A percentile compares a stretch with the other conserved stretches of the same genome.
Conservation (phyloP, 2,113 vertebrate species). For the Pelodiscus sinensis region DNA sequence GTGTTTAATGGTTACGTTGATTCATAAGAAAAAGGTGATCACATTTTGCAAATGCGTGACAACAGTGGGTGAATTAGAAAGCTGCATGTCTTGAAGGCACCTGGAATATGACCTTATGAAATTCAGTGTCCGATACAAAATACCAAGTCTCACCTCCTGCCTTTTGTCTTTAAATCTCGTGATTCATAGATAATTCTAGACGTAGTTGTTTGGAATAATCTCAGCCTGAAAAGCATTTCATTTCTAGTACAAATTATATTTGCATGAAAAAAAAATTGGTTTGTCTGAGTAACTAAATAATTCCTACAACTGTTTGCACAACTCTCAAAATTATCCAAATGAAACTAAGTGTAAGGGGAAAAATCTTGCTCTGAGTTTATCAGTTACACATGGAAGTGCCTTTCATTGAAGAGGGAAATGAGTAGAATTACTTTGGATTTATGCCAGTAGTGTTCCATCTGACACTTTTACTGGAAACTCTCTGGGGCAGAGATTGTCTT, state of each 20-base stretch:
- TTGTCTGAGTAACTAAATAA: background rate
- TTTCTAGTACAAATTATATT: background rate
- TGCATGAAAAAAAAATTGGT: constrained; percentile 4
- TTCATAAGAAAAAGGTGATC: constrained; percentile 58
- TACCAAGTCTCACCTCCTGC: background rate
- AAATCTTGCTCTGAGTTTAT: constrained; percentile 12
- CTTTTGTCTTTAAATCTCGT: background rate
- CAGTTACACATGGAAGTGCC: background rate
- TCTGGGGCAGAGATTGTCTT: background rate
- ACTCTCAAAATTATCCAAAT: constrained; percentile 5
- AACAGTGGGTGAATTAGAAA: constrained; percentile 62
- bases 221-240: constrained; percentile 6
- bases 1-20: constrained; percentile 54
- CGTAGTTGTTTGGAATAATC: background rate
- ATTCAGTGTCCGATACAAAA: constrained; percentile 38
- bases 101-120: constrained; percentile 50
- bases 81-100: constrained; percentile 33
- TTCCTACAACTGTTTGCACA: background rate
- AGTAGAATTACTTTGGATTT: background rate
- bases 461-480: background rate
- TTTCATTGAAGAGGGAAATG: background rate
- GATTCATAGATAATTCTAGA: constrained; percentile 21
- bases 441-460: background rate
- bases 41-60: constrained; percentile 56
- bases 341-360: background rate